Conservation (phyloP, 92 coral and sea anemone species). For the Phenganax marumi region DNA sequence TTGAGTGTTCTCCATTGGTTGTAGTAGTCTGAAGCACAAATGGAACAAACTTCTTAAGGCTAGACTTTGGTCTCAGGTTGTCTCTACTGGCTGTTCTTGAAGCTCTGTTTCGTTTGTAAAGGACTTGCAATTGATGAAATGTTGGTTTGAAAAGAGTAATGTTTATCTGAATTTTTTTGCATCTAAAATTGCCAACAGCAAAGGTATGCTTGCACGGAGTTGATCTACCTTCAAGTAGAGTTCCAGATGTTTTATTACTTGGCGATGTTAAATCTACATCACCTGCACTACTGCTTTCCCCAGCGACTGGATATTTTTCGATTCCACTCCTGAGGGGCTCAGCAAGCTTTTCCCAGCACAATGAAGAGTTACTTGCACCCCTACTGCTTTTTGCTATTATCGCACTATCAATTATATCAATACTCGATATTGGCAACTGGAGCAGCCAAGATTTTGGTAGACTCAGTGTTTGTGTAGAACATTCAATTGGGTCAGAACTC, state of each 20-base stretch:
- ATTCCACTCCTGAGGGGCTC: background rate
- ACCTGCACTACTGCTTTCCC: background rate
- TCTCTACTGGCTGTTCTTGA: background rate
- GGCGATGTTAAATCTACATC: slow-evolving; percentile 35
- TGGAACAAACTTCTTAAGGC: slow-evolving; percentile 23
- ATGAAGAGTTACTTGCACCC: background rate
- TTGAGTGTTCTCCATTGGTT: background rate
- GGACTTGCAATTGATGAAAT: slow-evolving; percentile 28
- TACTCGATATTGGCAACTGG: background rate
- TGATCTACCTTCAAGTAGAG: slow-evolving; percentile 6
- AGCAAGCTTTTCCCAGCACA: slow-evolving; percentile 2
- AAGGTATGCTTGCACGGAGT: background rate
- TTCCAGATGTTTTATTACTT: slow-evolving; percentile 1
- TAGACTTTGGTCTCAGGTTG: slow-evolving; percentile 19
- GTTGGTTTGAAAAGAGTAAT: slow-evolving; percentile 19
- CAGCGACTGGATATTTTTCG: background rate
- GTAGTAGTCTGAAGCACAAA: background rate
- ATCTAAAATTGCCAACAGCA: background rate
- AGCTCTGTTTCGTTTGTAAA: slow-evolving; percentile 14
- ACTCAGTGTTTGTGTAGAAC: background rate
- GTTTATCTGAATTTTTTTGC: background rate
- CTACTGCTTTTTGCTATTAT: background rate
- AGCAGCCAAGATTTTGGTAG: background rate
- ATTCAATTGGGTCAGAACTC: background rate
- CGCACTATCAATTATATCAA: background rate